phyloP scores from a whole-genome alignment of 53 echinoderm and acorn worm species.

The Hippasteria phrygiana region DNA sequence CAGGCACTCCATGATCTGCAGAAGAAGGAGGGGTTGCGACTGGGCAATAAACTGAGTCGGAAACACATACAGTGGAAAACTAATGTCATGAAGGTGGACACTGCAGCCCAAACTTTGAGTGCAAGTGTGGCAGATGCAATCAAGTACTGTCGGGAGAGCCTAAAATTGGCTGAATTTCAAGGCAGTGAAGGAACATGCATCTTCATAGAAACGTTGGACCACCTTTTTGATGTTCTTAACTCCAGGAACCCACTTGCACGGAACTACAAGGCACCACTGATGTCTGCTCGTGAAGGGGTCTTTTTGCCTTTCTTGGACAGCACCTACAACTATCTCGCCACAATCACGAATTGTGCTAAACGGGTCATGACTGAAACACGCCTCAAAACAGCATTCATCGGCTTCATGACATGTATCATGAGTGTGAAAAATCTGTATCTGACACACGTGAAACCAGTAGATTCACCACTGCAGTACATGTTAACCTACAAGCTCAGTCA shows the following conservation, averaged over 20 bases:
- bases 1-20: slow-evolving; percentile 68
- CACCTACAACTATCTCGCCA: slow-evolving; percentile 31
- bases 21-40: slow-evolving; percentile 68
- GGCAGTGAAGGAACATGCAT: slow-evolving; percentile 57
- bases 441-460: neutral
- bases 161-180: slow-evolving; percentile 48
- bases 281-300: neutral
- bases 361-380: neutral
- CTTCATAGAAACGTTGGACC: slow-evolving; percentile 60
- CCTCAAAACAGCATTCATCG: slow-evolving; percentile 50
- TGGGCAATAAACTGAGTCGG: slow-evolving; percentile 65
- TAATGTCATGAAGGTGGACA: slow-evolving; percentile 77
- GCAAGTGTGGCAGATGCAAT: slow-evolving; percentile 77
- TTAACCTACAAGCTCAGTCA: slow-evolving; percentile 69
- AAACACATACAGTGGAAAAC: slow-evolving; percentile 69
- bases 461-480: slow-evolving; percentile 59
- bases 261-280: slow-evolving; percentile 62
- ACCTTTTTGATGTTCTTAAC: slow-evolving; percentile 74
- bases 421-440: slow-evolving; percentile 33
- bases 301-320: slow-evolving; percentile 51
- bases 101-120: slow-evolving; percentile 71
- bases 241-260: slow-evolving; percentile 60
- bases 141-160: slow-evolving; percentile 46
- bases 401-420: slow-evolving; percentile 43
- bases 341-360: slow-evolving; percentile 14